Percentiles rank a stretch among this genome's conserved stretches.
Evolutionary conservation across 1,140 invertebrate genomes (phyloP).

Genomic region (Drosophila albomicans): DNA sequence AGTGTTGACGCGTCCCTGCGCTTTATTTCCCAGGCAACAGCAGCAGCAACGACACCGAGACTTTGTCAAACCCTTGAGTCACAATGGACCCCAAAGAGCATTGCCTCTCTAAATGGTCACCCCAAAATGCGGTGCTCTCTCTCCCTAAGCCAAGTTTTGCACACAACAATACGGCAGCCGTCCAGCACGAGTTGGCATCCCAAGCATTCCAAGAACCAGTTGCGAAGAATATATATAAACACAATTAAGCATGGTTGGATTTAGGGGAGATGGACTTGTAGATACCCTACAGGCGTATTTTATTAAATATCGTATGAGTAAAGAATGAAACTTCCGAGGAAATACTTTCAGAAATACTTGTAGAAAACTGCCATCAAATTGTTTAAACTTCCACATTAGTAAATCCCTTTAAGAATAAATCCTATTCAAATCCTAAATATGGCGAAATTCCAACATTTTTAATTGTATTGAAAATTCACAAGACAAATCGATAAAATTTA

Average conservation of each 20-base stretch:
- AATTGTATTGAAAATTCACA: no score
- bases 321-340: no score
- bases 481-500: no score
- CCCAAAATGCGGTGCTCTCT: conserved; percentile 9
- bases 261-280: conserved; percentile 3
- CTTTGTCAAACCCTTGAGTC: conserved; percentile 38
- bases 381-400: no score
- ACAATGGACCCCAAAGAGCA: conserved; percentile 37
- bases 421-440: no score
- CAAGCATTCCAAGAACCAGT: conserved; percentile 60
- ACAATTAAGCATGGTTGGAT: not conserved
- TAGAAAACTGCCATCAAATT: no score
- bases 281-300: conserved; percentile 6
- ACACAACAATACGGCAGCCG: conserved; percentile 38
- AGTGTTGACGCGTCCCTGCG: conserved; percentile 51
- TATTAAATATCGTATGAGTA: no score
- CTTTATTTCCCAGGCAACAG: conserved; percentile 61
- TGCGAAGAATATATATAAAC: conserved; percentile 42
- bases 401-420: no score
- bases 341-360: no score
- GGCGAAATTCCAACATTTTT: no score
- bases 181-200: conserved; percentile 68
- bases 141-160: not conserved
- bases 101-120: conserved; percentile 29
- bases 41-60: conserved; percentile 12